Evolutionary conservation across 2,797 vertebrate species (phyloP).

Genomic region (Meda fulgida): DNA sequence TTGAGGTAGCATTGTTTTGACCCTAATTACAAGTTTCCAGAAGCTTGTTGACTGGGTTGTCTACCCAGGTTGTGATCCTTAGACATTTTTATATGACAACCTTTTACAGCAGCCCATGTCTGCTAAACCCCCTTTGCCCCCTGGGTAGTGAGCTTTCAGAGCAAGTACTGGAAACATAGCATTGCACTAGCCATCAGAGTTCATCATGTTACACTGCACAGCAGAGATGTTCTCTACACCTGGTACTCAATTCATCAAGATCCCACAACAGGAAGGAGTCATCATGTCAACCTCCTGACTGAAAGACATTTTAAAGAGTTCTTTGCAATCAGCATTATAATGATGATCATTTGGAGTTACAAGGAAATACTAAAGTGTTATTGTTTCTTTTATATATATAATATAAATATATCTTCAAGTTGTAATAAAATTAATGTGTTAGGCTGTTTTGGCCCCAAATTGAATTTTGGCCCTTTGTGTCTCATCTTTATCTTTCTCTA

Average conservation of each 20-base stretch:
- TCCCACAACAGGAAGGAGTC: background rate
- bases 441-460: slow-evolving; percentile 13
- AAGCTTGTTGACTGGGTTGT: no score
- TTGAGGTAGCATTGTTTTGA: no score
- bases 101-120: no score
- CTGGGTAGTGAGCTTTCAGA: slow-evolving; percentile 34
- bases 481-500: slow-evolving; percentile 4
- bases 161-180: slow-evolving; percentile 12
- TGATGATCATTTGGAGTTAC: slow-evolving; percentile 27
- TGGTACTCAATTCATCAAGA: slow-evolving; percentile 2
- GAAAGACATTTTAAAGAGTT: background rate
- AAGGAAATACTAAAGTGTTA: slow-evolving; percentile 14
- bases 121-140: no score
- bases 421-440: slow-evolving; percentile 44
- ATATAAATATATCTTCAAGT: slow-evolving; percentile 35
- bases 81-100: no score
- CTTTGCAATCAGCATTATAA: slow-evolving; percentile 24
- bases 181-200: slow-evolving; percentile 27
- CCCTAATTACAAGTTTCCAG: no score
- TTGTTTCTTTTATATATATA: slow-evolving; percentile 33
- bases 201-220: background rate
- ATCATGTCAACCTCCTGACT: background rate
- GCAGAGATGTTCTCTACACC: background rate
- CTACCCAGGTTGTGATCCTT: no score
- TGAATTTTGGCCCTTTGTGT: slow-evolving; percentile 4